Evolutionary conservation across 2,888 invertebrate genomes (phyloP), one percentile per base, ranked within the genome.

Genomic region (Eupithecia insigniata): DNA sequence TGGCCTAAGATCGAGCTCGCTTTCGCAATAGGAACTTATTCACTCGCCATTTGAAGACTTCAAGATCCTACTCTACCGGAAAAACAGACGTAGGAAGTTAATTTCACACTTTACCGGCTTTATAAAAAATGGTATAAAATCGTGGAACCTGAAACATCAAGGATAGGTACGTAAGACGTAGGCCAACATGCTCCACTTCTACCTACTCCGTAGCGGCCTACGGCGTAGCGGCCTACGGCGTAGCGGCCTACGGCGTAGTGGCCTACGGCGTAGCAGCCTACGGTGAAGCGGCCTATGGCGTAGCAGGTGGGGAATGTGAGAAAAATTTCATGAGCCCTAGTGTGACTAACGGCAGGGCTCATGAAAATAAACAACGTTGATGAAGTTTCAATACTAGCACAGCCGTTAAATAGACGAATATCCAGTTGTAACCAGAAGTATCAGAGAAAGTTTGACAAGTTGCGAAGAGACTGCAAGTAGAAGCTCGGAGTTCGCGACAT

Each of bases 401-500:
- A 46, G 46, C 46, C 12, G 22, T 26, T 26, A 51, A 22, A 26
- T 30, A 16, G 46, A 46, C 10, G 10, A 46, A 28, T 18, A 60
- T 60, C 16, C 8, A 60, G 60, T 6, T 60, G 2, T 18, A 16
- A 28, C 58, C 7, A 60, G 30, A 60, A 30, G 60, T 60, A 16
- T 30, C 60, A 30, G 60, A 43, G 30, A 30, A 60, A 60, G 67
- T 67, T 36, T 22, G 46, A 28, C 22, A 67, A 70, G 30, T 66
- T 51, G 34, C 28, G 39, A 67, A 71, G 71, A 60, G 43, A 65
- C 46, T 51, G 46, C 46, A 22, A 51, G n/a, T 66, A 39, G 62
- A 12, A 55, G 55, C 36, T 66, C 60, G 12, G 26, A 55, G 26
- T 60, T 60, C 32, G 26, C 34, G 60, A 46, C 10, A 22, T 10